phyloP scores from a whole-genome alignment of 1,140 invertebrate genomes.

The Stegodyphus mimosarum region DNA sequence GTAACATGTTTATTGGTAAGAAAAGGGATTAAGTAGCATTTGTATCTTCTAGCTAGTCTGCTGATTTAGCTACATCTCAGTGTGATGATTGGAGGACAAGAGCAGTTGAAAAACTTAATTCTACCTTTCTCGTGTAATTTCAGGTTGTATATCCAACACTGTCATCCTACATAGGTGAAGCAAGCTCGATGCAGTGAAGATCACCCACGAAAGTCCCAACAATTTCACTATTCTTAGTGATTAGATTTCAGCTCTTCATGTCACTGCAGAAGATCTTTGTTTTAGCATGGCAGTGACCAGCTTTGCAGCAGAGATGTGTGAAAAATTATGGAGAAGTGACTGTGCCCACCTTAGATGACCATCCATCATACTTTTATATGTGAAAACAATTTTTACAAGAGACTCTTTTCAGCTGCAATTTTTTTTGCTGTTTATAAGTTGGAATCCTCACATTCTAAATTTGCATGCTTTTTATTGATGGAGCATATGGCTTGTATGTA shows the following conservation, averaged over 20 bases:
- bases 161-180: constrained; percentile 54
- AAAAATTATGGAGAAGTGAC: constrained; percentile 47
- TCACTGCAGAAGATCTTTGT: constrained; percentile 50
- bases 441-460: constrained; percentile 10
- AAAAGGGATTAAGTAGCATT: constrained; percentile 30
- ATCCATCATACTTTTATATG: background rate
- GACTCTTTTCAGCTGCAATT: constrained; percentile 9
- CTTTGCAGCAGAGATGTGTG: constrained; percentile 16
- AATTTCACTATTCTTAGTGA: constrained; percentile 60
- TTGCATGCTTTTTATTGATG: constrained; percentile 35
- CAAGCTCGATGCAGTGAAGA: constrained; percentile 45
- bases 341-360: background rate
- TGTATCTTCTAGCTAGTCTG: constrained; percentile 56
- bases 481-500: background rate
- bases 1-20: constrained; percentile 16
- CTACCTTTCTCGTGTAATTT: constrained; percentile 60
- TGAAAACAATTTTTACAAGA: background rate
- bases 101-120: constrained; percentile 60
- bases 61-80: constrained; percentile 60
- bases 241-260: constrained; percentile 58
- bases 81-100: constrained; percentile 57
- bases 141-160: constrained; percentile 54
- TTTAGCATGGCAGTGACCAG: constrained; percentile 53
- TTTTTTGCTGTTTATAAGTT: background rate
- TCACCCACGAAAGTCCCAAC: constrained; percentile 6